Evolutionary conservation across 2,888 invertebrate species (phyloP).

Genomic region (Parnassius smintheus): DNA sequence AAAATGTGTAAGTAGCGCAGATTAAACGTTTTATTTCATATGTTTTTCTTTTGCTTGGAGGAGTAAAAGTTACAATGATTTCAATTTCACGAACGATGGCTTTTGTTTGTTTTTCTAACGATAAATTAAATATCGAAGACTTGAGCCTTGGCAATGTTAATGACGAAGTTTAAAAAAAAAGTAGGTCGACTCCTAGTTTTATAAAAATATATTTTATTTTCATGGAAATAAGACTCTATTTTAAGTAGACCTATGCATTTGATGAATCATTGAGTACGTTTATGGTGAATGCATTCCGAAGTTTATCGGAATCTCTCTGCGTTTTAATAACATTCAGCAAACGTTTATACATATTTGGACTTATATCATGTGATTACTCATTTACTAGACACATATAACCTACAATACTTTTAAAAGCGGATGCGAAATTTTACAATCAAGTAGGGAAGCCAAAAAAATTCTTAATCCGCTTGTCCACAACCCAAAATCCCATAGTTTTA

Average conservation of each 20-base stretch:
- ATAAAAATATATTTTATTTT: constrained; percentile 32
- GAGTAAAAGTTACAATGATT: neutral
- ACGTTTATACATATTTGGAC: neutral
- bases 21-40: neutral
- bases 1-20: constrained; percentile 63
- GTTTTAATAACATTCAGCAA: constrained; percentile 11
- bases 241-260: constrained; percentile 23
- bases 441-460: no score
- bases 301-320: constrained; percentile 15
- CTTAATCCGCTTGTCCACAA: no score
- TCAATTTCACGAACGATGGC: neutral
- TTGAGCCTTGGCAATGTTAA: constrained; percentile 27
- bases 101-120: constrained; percentile 17
- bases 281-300: constrained; percentile 27
- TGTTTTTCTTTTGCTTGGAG: neutral
- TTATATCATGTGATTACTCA: no score
- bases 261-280: constrained; percentile 41
- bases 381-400: no score
- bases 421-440: no score
- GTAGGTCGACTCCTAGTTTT: constrained; percentile 30
- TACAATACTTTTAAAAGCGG: no score
- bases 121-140: constrained; percentile 10
- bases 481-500: no score
- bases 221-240: constrained; percentile 24
- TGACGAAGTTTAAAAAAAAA: constrained; percentile 37